phyloP scores from a whole-genome alignment of 2,113 vertebrate species.

The Nothocercus nigrocapillus region DNA sequence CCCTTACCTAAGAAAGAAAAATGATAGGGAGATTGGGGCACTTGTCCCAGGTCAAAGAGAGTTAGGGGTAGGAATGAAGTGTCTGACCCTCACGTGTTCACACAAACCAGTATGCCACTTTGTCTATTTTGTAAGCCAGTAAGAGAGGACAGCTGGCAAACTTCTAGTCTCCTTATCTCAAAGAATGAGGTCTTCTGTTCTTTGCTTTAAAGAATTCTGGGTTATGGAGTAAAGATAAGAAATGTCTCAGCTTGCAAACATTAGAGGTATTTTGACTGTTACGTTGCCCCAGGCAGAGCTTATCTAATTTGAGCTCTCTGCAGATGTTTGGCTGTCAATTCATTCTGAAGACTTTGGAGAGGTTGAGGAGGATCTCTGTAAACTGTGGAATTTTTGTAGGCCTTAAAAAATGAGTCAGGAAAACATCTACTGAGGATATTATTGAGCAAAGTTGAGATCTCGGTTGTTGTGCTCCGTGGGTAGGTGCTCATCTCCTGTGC shows the following conservation, averaged over 20 bases:
- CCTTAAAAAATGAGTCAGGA: background rate
- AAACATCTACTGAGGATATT: background rate
- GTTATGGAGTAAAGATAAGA: slow-evolving; percentile 53
- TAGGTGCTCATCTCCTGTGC: background rate
- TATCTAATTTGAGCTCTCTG: slow-evolving; percentile 40
- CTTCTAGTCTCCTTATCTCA: slow-evolving; percentile 39
- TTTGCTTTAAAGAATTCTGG: slow-evolving; percentile 35
- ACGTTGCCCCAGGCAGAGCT: slow-evolving; percentile 45
- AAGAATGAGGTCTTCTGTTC: slow-evolving; percentile 40
- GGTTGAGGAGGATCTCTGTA: slow-evolving; percentile 30
- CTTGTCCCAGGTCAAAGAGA: background rate
- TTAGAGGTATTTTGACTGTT: slow-evolving; percentile 44
- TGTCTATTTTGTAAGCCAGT: slow-evolving; percentile 7
- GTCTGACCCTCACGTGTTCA: background rate
- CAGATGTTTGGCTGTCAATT: slow-evolving; percentile 53
- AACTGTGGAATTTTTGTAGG: background rate
- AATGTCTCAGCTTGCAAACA: slow-evolving; percentile 44
- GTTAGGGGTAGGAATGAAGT: background rate
- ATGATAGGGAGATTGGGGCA: background rate
- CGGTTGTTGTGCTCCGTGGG: fast-evolving
- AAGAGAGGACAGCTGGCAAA: slow-evolving; percentile 40
- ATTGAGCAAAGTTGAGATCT: background rate
- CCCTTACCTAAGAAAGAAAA: background rate
- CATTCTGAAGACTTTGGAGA: slow-evolving; percentile 17
- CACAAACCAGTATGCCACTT: background rate